Base-by-base conservation (phyloP, 1,140 invertebrate species). In the Zaprionus africanus region DNA sequence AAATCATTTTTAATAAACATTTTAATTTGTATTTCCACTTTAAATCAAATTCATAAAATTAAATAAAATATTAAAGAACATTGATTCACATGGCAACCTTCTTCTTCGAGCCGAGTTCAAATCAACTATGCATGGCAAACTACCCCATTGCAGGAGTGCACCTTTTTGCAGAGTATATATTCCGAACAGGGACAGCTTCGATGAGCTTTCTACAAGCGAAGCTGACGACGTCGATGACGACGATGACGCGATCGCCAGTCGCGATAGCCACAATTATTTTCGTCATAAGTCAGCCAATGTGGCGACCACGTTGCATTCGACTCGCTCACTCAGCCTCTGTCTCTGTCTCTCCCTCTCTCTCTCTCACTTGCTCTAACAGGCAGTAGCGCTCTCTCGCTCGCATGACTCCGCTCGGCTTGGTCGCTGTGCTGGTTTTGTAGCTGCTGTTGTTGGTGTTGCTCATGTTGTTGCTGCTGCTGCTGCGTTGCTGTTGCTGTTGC, bases 211-310 rank as follows among this genome's bases (percentile, higher is more conserved):
- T 78, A 57, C 83, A 63, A 67, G 59, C 71, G 64, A 51, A 41
- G 63, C 46, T 73, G 43, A 51, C 49, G 57, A 57, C 61, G 51
- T 34, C 53, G 81, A 69, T 76, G 78, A 71, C 75, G 79, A 77
- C 74, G 84, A 88, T 88, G 85, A 88, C 85, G 85, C 85, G 85
- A 90, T 90, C 79, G 86, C 86, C 71, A 81, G 85, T 76, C 73
- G 78, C 80, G 65, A 85, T 81, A 85, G 78, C 79, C 74, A 79
- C 86, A 90, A 90, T 90, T 90, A 90, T 90, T 90, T 90, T 90
- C 85, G 79, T 90, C 85, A 90, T 90, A 90, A 90, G 85, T 90
- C 85, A 90, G 85, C 85, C 86, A 90, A 90, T 85, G 81, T 90
- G 85, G 86, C 86, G 71, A 68, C 73, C 63, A 73, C 76, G 54